These are phyloP conservation scores for Gastrophryne carolinensis DNA, from an alignment of 2,797 vertebrate species.

Conservation along the genomic window DNA sequence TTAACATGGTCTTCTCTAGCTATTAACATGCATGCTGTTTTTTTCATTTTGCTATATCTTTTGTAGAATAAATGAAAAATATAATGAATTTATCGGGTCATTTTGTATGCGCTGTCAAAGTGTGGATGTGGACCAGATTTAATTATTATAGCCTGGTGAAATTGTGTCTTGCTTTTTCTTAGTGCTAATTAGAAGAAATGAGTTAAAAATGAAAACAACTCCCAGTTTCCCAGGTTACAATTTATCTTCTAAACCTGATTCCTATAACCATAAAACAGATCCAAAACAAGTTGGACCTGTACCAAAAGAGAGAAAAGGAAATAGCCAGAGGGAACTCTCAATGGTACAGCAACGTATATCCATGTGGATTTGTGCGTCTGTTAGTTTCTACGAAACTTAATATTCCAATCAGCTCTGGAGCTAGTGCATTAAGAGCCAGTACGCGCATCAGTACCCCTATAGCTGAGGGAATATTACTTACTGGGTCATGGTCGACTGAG, in stretches of 20 bases:
- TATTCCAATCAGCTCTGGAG: constrained; percentile 82
- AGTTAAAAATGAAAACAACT: constrained; percentile 67
- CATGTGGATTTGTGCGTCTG: constrained; percentile 63
- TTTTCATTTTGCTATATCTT: neutral
- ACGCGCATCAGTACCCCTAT: constrained; percentile 82
- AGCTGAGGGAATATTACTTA: constrained; percentile 92
- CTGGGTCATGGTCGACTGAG: constrained; percentile 90
- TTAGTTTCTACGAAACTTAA: constrained; percentile 75
- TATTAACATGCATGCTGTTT: neutral
- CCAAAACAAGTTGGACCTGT: constrained; percentile 71
- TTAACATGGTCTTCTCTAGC: too few relatives aligned
- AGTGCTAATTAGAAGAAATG: constrained; percentile 64
- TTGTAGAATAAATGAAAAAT: neutral
- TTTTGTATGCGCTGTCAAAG: neutral
- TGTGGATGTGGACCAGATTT: neutral
- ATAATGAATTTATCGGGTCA: neutral
- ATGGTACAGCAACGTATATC: constrained; percentile 60
- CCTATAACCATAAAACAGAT: constrained; percentile 80
- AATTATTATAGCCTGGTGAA: neutral
- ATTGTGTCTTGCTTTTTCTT: constrained; percentile 46
- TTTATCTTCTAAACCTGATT: constrained; percentile 77
- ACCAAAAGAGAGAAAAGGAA: constrained; percentile 67
- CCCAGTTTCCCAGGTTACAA: constrained; percentile 64
- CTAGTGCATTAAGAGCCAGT: constrained; percentile 78
- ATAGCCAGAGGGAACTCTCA: constrained; percentile 67